Evolutionary conservation across 2,888 invertebrate species (phyloP).

Genomic region (Drosophila niveifrons): DNA sequence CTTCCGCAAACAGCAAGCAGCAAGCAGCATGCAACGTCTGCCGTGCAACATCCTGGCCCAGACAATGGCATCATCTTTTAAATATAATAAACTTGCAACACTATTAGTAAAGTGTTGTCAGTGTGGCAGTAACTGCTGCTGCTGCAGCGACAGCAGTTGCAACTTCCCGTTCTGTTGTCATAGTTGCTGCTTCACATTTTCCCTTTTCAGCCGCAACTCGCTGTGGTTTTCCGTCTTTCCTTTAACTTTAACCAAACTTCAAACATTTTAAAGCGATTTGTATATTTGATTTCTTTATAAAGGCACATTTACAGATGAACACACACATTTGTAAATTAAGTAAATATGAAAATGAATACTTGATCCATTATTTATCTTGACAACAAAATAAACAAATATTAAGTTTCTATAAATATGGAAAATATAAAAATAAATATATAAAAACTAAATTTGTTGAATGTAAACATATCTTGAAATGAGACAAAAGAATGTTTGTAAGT

Average conservation of each 20-base stretch:
- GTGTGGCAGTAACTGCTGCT: conserved; percentile 4
- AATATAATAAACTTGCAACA: conserved; percentile 51
- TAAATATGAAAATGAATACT: not conserved
- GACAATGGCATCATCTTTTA: conserved; percentile 44
- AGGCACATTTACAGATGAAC: too few relatives aligned
- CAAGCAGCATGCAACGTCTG: not conserved
- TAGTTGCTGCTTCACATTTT: not conserved
- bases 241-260: not conserved
- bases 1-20: conserved; percentile 28
- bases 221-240: conserved; percentile 2
- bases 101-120: conserved; percentile 42
- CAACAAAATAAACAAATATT: too few relatives aligned
- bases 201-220: conserved; percentile 3
- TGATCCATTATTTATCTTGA: too few relatives aligned
- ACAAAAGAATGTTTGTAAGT: too few relatives aligned
- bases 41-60: conserved; percentile 9
- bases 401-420: too few relatives aligned
- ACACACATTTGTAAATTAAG: not conserved
- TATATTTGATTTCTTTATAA: not conserved
- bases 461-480: too few relatives aligned
- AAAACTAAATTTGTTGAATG: too few relatives aligned
- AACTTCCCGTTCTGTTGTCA: conserved; percentile 8
- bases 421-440: too few relatives aligned
- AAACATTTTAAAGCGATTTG: not conserved
- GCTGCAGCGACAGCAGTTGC: not conserved